These are phyloP conservation scores for Osmerus eperlanus DNA, from an alignment of 2,113 vertebrate species.

Conservation along the genomic window DNA sequence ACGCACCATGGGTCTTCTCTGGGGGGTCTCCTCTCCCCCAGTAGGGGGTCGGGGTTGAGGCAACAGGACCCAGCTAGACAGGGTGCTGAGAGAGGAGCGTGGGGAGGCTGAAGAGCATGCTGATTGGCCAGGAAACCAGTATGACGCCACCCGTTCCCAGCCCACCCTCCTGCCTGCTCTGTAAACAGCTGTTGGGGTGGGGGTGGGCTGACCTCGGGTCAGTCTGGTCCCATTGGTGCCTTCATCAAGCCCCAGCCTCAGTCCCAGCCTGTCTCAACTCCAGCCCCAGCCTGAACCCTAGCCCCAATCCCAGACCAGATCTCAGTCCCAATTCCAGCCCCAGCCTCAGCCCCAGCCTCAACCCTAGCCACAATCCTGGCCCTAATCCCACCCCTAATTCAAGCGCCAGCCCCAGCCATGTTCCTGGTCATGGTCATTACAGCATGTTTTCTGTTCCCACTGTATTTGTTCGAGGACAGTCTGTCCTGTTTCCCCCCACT, in stretches of 20 bases:
- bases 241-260: not conserved
- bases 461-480: conserved; percentile 58
- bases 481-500: conserved; percentile 44
- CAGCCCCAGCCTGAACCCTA: conserved; percentile 32
- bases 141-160: conserved; percentile 15
- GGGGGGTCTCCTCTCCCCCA: not conserved
- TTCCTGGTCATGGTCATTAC: conserved; percentile 59
- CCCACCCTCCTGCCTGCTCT: conserved; percentile 51
- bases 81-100: conserved; percentile 30
- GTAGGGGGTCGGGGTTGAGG: not conserved
- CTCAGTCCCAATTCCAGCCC: conserved; percentile 21
- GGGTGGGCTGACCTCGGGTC: conserved; percentile 53
- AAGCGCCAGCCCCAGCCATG: conserved; percentile 4
- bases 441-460: conserved; percentile 62
- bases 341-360: too few relatives aligned
- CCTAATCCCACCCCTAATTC: conserved; percentile 39
- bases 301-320: conserved; percentile 45
- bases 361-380: conserved; percentile 30
- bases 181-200: conserved; percentile 64
- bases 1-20: not conserved
- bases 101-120: conserved; percentile 12
- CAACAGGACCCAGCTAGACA: conserved; percentile 18
- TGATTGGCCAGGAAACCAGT: conserved; percentile 35
- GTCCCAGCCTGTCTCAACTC: conserved; percentile 30
- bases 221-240: conserved; percentile 57